These are phyloP conservation scores for Melinopterus prodromus DNA, from an alignment of 2,888 invertebrate genomes.

Conservation along the genomic window DNA sequence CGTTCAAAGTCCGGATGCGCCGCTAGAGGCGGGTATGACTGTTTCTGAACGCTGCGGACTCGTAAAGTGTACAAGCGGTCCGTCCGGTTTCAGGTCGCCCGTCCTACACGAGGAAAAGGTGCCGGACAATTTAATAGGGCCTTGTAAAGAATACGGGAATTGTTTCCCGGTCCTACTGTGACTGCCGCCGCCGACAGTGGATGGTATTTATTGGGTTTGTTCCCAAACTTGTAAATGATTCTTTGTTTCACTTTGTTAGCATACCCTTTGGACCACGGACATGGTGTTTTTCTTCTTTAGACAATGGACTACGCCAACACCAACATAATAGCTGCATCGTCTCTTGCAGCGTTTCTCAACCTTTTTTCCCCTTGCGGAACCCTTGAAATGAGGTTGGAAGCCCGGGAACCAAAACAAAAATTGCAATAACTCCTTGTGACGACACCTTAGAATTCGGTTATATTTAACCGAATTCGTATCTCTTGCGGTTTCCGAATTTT, in stretches of 20 bases:
- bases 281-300: background rate
- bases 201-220: background rate
- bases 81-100: too few species aligned
- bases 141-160: conserved; percentile 4
- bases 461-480: too few species aligned
- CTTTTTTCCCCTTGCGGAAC: too few species aligned
- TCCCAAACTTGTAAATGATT: background rate
- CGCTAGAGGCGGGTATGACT: background rate
- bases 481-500: too few species aligned
- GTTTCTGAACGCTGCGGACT: background rate
- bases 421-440: too few species aligned
- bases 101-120: background rate
- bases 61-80: background rate
- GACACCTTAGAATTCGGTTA: too few species aligned
- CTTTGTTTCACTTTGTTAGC: background rate
- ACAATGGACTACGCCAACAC: too few species aligned
- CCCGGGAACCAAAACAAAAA: too few species aligned
- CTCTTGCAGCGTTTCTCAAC: too few species aligned
- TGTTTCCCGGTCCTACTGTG: background rate
- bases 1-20: background rate
- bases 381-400: too few species aligned
- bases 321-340: too few species aligned
- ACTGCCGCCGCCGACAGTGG: background rate
- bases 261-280: background rate
- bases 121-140: background rate